A percentile compares a stretch with the other conserved stretches of the same genome.
phyloP scores from a whole-genome alignment of 2,888 invertebrate species.

The Chelonus formosanus region DNA sequence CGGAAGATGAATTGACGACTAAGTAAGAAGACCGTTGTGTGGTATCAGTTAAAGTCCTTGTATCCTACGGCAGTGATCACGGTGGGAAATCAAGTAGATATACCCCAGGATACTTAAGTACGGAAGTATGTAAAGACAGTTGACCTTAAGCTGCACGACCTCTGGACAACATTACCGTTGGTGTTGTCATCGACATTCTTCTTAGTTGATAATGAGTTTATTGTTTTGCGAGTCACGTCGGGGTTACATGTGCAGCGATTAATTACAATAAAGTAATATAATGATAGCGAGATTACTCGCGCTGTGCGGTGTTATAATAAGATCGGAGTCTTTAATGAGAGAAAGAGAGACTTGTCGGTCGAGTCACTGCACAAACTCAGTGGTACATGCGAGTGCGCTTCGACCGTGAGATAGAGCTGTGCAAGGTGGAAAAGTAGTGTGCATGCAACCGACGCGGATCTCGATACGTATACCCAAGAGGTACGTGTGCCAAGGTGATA shows the following conservation, averaged over 20 bases:
- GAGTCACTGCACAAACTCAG: slow-evolving; percentile 2
- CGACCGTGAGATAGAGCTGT: slow-evolving; percentile 30
- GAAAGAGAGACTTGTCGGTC: slow-evolving; percentile 31
- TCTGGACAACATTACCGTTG: not conserved
- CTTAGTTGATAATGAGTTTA: slow-evolving; percentile 55
- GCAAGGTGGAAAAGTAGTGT: slow-evolving; percentile 28
- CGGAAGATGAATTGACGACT: slow-evolving; percentile 6
- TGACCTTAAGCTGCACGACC: slow-evolving; percentile 1
- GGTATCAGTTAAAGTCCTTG: too few relatives aligned
- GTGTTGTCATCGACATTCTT: slow-evolving; percentile 14
- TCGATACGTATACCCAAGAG: slow-evolving; percentile 15
- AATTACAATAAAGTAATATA: slow-evolving; percentile 61
- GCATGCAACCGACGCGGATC: slow-evolving; percentile 25
- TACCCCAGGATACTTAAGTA: not conserved
- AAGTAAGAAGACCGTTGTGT: too few relatives aligned
- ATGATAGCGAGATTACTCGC: slow-evolving; percentile 44
- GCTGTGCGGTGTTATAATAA: slow-evolving; percentile 50
- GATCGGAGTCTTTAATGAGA: slow-evolving; percentile 53
- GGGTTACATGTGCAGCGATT: slow-evolving; percentile 51
- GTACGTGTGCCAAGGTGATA: slow-evolving; percentile 34
- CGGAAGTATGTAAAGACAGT: slow-evolving; percentile 2
- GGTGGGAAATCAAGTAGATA: slow-evolving; percentile 11
- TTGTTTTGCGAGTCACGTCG: slow-evolving; percentile 55
- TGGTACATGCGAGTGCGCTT: slow-evolving; percentile 7
- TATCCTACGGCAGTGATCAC: slow-evolving; percentile 1